A percentile compares a stretch with the other conserved stretches of the same genome.
Evolutionary conservation across 2,888 invertebrate species (phyloP).

Genomic region (Cosmorhoe ocellata): DNA sequence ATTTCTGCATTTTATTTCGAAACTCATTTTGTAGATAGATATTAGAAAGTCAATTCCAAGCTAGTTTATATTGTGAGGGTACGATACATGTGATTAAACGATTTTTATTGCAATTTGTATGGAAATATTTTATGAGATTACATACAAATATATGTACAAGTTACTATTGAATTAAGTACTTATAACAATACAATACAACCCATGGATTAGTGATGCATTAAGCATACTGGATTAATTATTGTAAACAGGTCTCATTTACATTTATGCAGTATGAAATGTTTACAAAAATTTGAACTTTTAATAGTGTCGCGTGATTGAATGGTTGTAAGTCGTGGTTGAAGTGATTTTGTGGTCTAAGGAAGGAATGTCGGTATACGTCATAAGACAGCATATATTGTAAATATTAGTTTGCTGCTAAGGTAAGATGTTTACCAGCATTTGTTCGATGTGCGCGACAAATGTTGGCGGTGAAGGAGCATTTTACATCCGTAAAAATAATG

Average conservation of each 20-base stretch:
- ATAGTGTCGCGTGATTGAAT: conserved; percentile 32
- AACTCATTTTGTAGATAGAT: neutral
- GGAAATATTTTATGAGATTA: conserved; percentile 5
- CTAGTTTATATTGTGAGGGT: conserved; percentile 11
- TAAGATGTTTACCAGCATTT: conserved; percentile 1
- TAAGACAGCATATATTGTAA: conserved; percentile 51
- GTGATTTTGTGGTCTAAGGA: conserved; percentile 34
- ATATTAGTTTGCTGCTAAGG: conserved; percentile 36
- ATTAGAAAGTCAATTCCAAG: neutral
- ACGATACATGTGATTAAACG: conserved; percentile 12
- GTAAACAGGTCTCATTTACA: conserved; percentile 23
- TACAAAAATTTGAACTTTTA: too few relatives aligned
- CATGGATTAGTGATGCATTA: conserved; percentile 11
- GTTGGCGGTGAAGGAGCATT: too few relatives aligned
- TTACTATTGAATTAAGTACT: neutral
- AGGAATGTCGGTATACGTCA: conserved; percentile 62
- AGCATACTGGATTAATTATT: conserved; percentile 11
- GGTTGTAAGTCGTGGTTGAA: conserved; percentile 37
- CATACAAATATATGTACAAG: conserved; percentile 2
- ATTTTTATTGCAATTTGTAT: conserved; percentile 3
- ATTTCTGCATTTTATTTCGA: conserved; percentile 11
- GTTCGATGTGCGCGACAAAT: too few relatives aligned
- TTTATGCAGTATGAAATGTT: conserved; percentile 14
- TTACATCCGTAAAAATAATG: neutral
- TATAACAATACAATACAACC: neutral